A percentile compares a stretch with the other conserved stretches of the same genome.
phyloP scores from a whole-genome alignment of 1,140 invertebrate genomes.

The Drosophila triauraria region DNA sequence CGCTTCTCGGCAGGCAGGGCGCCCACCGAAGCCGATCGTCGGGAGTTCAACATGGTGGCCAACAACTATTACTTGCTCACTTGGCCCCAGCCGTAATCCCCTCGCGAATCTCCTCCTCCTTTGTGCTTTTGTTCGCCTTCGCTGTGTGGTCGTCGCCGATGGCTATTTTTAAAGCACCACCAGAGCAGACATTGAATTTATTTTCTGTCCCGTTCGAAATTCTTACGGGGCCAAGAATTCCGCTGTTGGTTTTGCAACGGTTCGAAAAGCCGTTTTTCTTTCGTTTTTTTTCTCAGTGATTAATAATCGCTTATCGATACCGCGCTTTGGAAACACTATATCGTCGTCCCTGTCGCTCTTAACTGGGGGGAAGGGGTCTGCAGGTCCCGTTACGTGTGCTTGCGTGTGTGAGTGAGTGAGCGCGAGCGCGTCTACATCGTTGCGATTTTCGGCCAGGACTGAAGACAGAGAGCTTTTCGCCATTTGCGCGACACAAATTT shows the following conservation, averaged over 20 bases:
- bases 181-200: conserved; percentile 81
- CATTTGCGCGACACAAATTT: conserved; percentile 77
- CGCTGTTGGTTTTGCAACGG: conserved; percentile 25
- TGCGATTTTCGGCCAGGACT: conserved; percentile 84
- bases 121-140: conserved; percentile 62
- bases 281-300: conserved; percentile 2
- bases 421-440: conserved; percentile 79
- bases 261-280: background rate
- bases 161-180: conserved; percentile 80
- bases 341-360: conserved; percentile 18
- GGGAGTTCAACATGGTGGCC: conserved; percentile 63
- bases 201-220: conserved; percentile 62
- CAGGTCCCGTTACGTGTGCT: conserved; percentile 12
- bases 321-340: conserved; percentile 16
- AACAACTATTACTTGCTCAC: conserved; percentile 59
- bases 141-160: conserved; percentile 60
- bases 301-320: conserved; percentile 37
- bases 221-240: conserved; percentile 41
- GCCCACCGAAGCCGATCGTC: conserved; percentile 88
- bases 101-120: conserved; percentile 17
- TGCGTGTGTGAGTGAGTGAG: conserved; percentile 12
- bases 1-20: conserved; percentile 86
- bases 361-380: background rate
- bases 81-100: conserved; percentile 62
- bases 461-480: conserved; percentile 70